Base-by-base conservation (phyloP, 1,140 invertebrate genomes). In the Brachionus calyciflorus region DNA sequence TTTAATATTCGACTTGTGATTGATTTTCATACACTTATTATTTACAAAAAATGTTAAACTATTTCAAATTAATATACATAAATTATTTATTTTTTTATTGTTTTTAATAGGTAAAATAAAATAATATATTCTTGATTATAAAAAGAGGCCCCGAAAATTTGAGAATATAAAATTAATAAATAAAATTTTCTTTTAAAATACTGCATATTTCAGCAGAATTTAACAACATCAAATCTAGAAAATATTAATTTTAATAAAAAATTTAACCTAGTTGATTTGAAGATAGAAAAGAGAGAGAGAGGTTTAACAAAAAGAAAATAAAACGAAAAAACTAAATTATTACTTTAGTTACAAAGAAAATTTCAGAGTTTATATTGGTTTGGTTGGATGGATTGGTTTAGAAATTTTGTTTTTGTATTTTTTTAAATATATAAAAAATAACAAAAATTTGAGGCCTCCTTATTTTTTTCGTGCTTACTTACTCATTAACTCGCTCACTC, bases 211-310 rank as follows among this genome's bases (percentile, higher is more conserved):
- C 37, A 65, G 60, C 60, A 65, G 37, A 65, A 44, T 65, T 65
- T 65, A 44, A 14, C 60, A 40, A 65, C 41, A 65, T 44, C 30
- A 24, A 63, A 12, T 37, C 28, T 37, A 37, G 33, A 63, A 37
- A n/a, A 46, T 14, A 46, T 7, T 65, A 65, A 44, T 65, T 44
- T 44, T 65, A 65, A 65, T 65, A 65, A 44, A 65, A 44, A 65
- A 65, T 65, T 65, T 65, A 65, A 65, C 60, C 60, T 65, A 65
- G 60, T 65, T 65, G 60, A 65, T 65, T 41, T 65, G 24, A 44
- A 33, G 28, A 60, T 17, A 60, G 53, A 55, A 51, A 24, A 53
- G 3, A 53, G 21, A 53, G 19, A 53, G 53, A 60, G 30, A 60
- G 55, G 37, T 14, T 33, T 9, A 60, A n/a, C 30, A 17, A 60